phyloP scores from a whole-genome alignment of 2,113 vertebrate species.

The Aegithalos caudatus region DNA sequence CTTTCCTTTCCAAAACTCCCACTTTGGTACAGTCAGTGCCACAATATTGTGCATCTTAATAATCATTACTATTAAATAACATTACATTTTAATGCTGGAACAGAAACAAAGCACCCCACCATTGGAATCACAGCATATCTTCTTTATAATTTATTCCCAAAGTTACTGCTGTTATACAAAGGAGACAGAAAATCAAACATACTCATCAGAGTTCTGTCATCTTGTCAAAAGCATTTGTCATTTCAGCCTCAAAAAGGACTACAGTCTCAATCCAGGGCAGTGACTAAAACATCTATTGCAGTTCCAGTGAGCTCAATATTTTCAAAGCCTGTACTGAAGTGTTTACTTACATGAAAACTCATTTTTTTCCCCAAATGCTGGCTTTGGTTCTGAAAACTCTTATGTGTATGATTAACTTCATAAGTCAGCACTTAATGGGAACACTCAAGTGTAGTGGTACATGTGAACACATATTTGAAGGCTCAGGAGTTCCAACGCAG shows the following conservation, averaged over 20 bases:
- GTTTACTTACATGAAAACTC: neutral
- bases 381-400: neutral
- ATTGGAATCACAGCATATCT: accelerated
- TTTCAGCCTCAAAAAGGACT: neutral
- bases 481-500: neutral
- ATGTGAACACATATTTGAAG: neutral
- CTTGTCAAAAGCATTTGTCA: neutral
- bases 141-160: neutral
- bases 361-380: neutral
- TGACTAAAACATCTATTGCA: neutral
- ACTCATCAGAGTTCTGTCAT: neutral
- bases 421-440: neutral
- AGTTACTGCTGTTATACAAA: neutral
- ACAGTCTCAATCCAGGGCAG: neutral
- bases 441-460: accelerated
- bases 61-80: neutral
- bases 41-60: neutral
- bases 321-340: neutral
- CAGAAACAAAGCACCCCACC: neutral
- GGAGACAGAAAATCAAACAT: neutral
- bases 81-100: accelerated
- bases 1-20: neutral
- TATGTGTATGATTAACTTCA: neutral
- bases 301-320: neutral
- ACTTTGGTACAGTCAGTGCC: neutral